phyloP scores from a whole-genome alignment of 2,113 vertebrate genomes.

The Phycodurus eques region DNA sequence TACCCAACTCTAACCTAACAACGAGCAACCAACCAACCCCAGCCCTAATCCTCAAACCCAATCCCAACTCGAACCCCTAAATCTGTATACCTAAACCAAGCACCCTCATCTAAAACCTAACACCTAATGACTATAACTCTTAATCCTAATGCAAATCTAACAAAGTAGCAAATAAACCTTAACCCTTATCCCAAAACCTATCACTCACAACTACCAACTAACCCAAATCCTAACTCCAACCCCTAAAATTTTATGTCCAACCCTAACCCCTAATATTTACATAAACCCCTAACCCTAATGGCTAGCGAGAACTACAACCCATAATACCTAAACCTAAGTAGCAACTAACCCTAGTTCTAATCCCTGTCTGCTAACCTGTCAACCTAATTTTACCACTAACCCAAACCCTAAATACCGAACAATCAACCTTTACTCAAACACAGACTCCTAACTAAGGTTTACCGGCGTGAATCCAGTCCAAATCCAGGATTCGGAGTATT shows the following conservation, averaged over 20 bases:
- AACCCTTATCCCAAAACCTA: too few relatives aligned
- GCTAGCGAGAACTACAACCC: background rate
- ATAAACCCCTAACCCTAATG: background rate
- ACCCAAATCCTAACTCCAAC: too few relatives aligned
- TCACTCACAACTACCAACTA: too few relatives aligned
- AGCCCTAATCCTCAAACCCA: too few relatives aligned
- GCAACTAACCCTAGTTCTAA: background rate
- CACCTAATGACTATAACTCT: background rate
- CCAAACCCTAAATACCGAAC: too few relatives aligned
- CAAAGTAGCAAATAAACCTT: too few relatives aligned
- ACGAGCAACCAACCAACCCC: too few relatives aligned
- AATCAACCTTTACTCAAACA: too few relatives aligned
- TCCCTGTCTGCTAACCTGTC: background rate
- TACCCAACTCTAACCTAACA: too few relatives aligned
- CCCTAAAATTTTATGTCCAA: too few relatives aligned
- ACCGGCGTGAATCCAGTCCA: background rate
- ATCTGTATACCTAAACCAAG: too few relatives aligned
- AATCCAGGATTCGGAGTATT: background rate
- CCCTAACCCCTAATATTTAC: too few relatives aligned
- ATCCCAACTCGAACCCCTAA: background rate
- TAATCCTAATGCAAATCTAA: background rate
- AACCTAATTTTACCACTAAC: background rate
- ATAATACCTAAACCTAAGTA: background rate
- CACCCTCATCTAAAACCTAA: background rate
- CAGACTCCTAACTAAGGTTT: background rate